phyloP scores from a whole-genome alignment of 1,140 invertebrate genomes.

The Drosophila ficusphila region DNA sequence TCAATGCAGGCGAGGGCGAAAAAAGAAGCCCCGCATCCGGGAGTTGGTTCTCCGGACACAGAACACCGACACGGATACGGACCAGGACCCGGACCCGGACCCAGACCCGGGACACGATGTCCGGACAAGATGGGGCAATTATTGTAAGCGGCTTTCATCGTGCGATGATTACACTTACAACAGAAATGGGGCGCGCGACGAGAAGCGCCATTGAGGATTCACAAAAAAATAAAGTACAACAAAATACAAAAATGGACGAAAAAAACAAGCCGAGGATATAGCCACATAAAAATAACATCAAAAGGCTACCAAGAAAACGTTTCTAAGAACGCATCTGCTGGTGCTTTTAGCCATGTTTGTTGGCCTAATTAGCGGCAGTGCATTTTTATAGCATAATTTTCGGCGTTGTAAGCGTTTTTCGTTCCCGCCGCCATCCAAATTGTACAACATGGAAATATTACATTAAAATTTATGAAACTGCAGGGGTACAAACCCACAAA shows the following conservation, averaged over 20 bases:
- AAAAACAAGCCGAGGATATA: background rate
- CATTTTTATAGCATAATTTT: slow-evolving; percentile 82
- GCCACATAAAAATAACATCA: slow-evolving; percentile 6
- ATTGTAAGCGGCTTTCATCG: slow-evolving; percentile 82
- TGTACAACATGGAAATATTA: slow-evolving; percentile 75
- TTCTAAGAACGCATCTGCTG: slow-evolving; percentile 51
- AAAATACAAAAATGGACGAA: background rate
- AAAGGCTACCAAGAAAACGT: slow-evolving; percentile 10
- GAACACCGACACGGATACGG: background rate
- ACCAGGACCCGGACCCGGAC: slow-evolving; percentile 17
- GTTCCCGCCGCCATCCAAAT: slow-evolving; percentile 56
- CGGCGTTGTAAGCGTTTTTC: slow-evolving; percentile 71
- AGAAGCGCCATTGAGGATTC: slow-evolving; percentile 16
- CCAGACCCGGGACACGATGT: slow-evolving; percentile 53
- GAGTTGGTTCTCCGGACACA: background rate
- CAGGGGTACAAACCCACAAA: slow-evolving; percentile 7
- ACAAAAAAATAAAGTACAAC: slow-evolving; percentile 4
- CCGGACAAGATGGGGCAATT: slow-evolving; percentile 75
- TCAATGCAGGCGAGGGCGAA: slow-evolving; percentile 42
- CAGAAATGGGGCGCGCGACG: slow-evolving; percentile 70
- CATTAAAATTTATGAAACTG: slow-evolving; percentile 78
- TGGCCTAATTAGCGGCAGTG: slow-evolving; percentile 78
- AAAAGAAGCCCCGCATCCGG: slow-evolving; percentile 5
- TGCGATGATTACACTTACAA: slow-evolving; percentile 81
- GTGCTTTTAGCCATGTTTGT: slow-evolving; percentile 57